Percentiles rank a stretch among this genome's conserved stretches.
These are phyloP conservation scores for Papilio polytes DNA, from an alignment of 1,140 invertebrate genomes.

Conservation along the genomic window DNA sequence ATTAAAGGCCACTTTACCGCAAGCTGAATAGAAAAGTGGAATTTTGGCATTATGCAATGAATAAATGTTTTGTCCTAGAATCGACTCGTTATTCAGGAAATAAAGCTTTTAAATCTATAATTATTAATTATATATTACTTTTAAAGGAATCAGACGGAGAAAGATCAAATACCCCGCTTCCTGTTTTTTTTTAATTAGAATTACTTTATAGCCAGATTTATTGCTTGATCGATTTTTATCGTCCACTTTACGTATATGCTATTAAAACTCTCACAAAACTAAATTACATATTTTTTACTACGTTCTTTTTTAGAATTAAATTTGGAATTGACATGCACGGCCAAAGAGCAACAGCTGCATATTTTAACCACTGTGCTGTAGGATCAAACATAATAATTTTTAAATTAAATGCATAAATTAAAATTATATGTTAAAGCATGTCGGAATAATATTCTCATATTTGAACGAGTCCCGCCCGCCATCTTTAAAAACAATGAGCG, in stretches of 20 bases:
- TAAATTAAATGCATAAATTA: slow-evolving; percentile 27
- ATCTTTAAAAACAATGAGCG: slow-evolving; percentile 82
- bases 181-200: slow-evolving; percentile 34
- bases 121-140: slow-evolving; percentile 48
- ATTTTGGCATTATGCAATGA: slow-evolving; percentile 34
- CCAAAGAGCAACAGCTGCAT: background rate
- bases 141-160: slow-evolving; percentile 48
- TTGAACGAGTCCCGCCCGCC: slow-evolving; percentile 69
- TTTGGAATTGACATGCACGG: background rate
- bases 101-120: slow-evolving; percentile 24
- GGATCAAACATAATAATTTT: background rate
- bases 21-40: slow-evolving; percentile 29
- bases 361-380: background rate
- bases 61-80: slow-evolving; percentile 28
- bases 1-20: slow-evolving; percentile 41
- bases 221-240: slow-evolving; percentile 27
- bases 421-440: slow-evolving; percentile 50
- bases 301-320: background rate
- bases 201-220: slow-evolving; percentile 17
- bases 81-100: slow-evolving; percentile 36
- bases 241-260: background rate
- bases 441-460: slow-evolving; percentile 75
- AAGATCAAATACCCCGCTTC: slow-evolving; percentile 21
- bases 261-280: background rate
- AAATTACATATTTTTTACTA: background rate